Percentiles rank a stretch among this genome's conserved stretches.
phyloP scores from a whole-genome alignment of 1,140 invertebrate genomes.

The Drosophila suzukii region DNA sequence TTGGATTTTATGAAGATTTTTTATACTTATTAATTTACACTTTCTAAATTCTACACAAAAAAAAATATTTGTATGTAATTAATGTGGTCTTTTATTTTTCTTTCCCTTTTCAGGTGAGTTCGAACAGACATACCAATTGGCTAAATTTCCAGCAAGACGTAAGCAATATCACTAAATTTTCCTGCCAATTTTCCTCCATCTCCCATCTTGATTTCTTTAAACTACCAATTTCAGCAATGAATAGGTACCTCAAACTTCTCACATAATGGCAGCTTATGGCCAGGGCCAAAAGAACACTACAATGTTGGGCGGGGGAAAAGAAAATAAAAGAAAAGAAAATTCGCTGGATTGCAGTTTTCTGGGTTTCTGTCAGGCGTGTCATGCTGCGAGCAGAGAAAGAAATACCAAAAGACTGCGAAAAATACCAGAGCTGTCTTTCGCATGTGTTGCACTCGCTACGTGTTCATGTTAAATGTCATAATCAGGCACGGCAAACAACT shows the following conservation, averaged over 20 bases:
- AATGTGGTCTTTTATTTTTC: not conserved
- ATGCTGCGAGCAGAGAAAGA: constrained; percentile 36
- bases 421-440: constrained; percentile 65
- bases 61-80: not conserved
- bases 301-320: constrained; percentile 1
- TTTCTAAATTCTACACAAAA: not conserved
- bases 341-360: constrained; percentile 56
- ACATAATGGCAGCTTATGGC: constrained; percentile 51
- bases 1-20: not conserved
- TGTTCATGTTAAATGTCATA: constrained; percentile 82
- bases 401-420: constrained; percentile 28
- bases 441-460: constrained; percentile 71
- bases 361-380: constrained; percentile 36
- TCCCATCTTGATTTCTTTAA: constrained; percentile 53
- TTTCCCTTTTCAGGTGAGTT: constrained; percentile 62
- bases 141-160: constrained; percentile 29
- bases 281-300: constrained; percentile 51
- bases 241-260: constrained; percentile 25
- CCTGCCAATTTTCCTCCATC: constrained; percentile 49
- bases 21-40: no score
- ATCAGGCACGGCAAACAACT: constrained; percentile 54
- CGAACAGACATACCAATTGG: not conserved
- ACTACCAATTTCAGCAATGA: constrained; percentile 55
- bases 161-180: constrained; percentile 30
- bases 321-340: constrained; percentile 12